phyloP scores from a whole-genome alignment of 2,888 invertebrate genomes.

The Nysson spinosus region DNA sequence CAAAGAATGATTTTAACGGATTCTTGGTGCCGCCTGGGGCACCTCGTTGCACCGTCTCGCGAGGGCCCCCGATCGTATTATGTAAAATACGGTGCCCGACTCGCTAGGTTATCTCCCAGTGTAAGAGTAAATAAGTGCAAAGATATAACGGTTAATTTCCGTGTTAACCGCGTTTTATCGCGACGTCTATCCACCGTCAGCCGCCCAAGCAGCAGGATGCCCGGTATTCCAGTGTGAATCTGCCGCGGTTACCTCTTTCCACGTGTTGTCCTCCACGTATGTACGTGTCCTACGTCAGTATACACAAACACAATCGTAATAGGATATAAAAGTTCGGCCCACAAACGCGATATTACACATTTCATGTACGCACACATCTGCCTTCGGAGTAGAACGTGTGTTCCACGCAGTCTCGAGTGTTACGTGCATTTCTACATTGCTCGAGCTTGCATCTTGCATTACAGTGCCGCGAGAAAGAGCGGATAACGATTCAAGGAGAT shows the following conservation, averaged over 20 bases:
- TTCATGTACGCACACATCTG: constrained; percentile 36
- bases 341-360: too few relatives aligned
- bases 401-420: constrained; percentile 47
- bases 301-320: constrained; percentile 1
- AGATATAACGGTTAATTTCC: constrained; percentile 77
- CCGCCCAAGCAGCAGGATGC: constrained; percentile 70
- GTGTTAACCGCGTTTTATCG: constrained; percentile 73
- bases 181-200: constrained; percentile 71
- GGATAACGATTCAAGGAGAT: background rate
- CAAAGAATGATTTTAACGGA: constrained; percentile 45
- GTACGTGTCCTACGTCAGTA: constrained; percentile 4
- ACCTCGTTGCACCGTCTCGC: constrained; percentile 2
- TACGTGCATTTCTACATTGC: constrained; percentile 31
- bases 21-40: constrained; percentile 17
- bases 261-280: constrained; percentile 26
- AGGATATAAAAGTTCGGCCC: too few relatives aligned
- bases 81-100: constrained; percentile 61
- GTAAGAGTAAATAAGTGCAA: constrained; percentile 73
- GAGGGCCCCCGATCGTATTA: constrained; percentile 58
- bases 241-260: constrained; percentile 38
- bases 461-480: constrained; percentile 6
- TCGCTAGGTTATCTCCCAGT: constrained; percentile 50
- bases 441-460: constrained; percentile 35
- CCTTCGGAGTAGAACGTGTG: constrained; percentile 33
- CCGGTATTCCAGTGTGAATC: constrained; percentile 58